Percentiles rank a stretch among this genome's conserved stretches.
phyloP scores from a whole-genome alignment of 2,113 vertebrate species.

The Origma solitaria region DNA sequence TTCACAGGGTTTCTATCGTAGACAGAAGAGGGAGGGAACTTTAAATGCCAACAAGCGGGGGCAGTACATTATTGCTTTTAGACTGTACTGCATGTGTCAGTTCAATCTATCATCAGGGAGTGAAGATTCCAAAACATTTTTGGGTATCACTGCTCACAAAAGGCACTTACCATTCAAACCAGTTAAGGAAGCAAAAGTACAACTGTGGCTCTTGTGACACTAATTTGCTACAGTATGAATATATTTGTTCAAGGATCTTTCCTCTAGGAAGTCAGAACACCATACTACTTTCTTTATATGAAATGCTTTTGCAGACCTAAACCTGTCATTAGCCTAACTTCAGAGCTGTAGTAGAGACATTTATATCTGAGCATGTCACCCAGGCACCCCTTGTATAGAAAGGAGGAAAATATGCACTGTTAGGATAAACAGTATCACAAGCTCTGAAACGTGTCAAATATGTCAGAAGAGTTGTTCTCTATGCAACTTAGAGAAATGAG shows the following conservation, averaged over 20 bases:
- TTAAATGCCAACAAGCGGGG: not conserved
- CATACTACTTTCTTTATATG: not conserved
- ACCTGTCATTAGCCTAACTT: not conserved
- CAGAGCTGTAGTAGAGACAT: not conserved
- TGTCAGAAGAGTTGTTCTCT: not conserved
- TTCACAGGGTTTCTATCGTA: constrained; percentile 15
- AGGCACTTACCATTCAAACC: not conserved
- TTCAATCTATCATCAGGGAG: not conserved
- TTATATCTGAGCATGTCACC: not conserved
- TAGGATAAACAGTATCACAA: not conserved
- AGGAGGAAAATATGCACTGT: not conserved
- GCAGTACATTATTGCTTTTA: not conserved
- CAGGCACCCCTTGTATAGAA: not conserved
- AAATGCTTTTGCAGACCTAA: not conserved
- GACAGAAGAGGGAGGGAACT: not conserved
- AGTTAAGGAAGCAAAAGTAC: not conserved
- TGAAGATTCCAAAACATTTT: not conserved
- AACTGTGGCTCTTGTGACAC: not conserved
- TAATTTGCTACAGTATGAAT: not conserved
- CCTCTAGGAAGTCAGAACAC: not conserved
- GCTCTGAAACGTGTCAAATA: not conserved
- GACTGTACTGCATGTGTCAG: not conserved
- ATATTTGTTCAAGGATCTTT: not conserved
- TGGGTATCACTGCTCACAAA: not conserved
- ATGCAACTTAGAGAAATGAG: not conserved